Evolutionary conservation across 1,140 invertebrate species (phyloP), one percentile per base, ranked within the genome.

Genomic region (Triops longicaudatus): DNA sequence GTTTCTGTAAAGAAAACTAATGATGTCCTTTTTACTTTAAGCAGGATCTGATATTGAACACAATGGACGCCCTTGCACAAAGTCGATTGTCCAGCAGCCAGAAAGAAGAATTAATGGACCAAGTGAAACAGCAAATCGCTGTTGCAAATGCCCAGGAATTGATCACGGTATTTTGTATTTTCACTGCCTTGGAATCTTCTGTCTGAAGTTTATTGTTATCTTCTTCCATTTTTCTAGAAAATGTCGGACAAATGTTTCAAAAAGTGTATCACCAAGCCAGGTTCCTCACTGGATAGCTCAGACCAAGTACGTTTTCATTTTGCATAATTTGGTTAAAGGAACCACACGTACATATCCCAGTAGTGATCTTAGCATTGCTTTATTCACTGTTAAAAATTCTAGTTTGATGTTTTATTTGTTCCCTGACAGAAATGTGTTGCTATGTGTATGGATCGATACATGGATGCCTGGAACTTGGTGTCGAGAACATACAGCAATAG

Each of bases 231-330:
- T n/a, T 73, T 79, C 74, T 84, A 95, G 88, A 97, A 97, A 91
- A 96, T 98, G 89, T 94, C 95, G 44, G 93, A 97, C 83, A 98
- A 98, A 86, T 98, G 97, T 86, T 98, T 97, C 82, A 94, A 93
- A 83, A 97, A 97, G 83, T 98, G 96, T 84, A 91, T 98, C 79
- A 83, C 84, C 73, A 97, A 95, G 83, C 96, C 96, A 17, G 96
- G 96, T n/a, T 90, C 90, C 17, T 91, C 92, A 11, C 84, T 98
- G 79, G 94, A 95, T 84, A 94, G 88, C 83, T 93, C 93, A 1
- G 95, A 98, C 89, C 94, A 96, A 87, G 92, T 93, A 86, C 84
- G 27, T 10, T 26, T 26, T 17, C 22, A n/a, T 77, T 10, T 31
- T 72, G 7, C 37, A 76, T 12, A 12, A 10, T 37, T 22, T 27